Evolutionary conservation across 2,113 vertebrate genomes (phyloP), one percentile per base, ranked within the genome.

Genomic region (Channa argus): DNA sequence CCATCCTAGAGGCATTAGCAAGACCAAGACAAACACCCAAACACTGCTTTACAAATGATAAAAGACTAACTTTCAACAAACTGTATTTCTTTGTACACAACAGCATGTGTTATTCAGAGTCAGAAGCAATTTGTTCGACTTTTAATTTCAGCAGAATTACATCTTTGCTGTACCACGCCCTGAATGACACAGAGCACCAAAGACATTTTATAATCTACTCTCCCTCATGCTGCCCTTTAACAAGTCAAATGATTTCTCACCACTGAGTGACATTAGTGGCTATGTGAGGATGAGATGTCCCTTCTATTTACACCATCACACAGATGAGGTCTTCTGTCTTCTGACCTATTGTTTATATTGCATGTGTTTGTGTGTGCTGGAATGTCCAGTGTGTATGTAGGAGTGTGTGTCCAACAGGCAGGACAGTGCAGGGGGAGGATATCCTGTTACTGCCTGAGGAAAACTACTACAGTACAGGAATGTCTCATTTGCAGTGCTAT

Each of bases 381-480:
- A 77, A 76, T 69, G 72, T 63, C 24, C 24, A 24, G 24, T 24
- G 51, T 46, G 37, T 64, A 41, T 56, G 54, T 45, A 39, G 44
- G 62, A 61, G 84, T 83, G 73, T 54, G 71, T 74, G 74, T 88
- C 59, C 43, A 76, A 50, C 52, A 56, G 59, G 49, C 73, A 74
- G 77, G 85, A 81, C 84, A 79, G 85, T 78, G 44, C 77, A 74
- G 73, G 61, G 80, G 80, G 72, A 91, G 87, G 86, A 90, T 89
- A 91, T 91, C 90, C 91, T 87, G 86, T 91, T 91, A 88, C 89
- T 73, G 82, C 82, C 86, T 80, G 77, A 67, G 86, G 88, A 90
- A 91, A 90, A 80, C 70, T 59, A 72, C 77, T 79, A 80, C 69
- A 86, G 67, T 67, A 79, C 73, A 86, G 71, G 90, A 90, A 92